A percentile compares a stretch with the other conserved stretches of the same genome.
Conservation (phyloP, 2,888 invertebrate genomes). For the Apodemia zela region DNA sequence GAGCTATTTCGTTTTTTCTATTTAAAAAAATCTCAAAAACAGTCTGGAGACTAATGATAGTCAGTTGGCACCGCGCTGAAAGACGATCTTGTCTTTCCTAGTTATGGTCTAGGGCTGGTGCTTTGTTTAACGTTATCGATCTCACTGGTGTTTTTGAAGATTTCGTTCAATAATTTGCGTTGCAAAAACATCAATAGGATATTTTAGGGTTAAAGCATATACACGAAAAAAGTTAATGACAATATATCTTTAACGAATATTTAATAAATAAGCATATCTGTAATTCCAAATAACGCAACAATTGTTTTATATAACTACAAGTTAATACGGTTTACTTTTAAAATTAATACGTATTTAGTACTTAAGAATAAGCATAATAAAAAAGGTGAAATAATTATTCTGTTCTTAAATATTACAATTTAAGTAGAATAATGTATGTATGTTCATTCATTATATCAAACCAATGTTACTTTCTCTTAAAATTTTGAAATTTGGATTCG, state of each 20-base stretch:
- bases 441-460: no score
- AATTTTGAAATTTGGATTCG: no score
- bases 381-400: background rate
- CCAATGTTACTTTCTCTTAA: no score
- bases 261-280: conserved; percentile 27
- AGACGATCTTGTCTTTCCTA: background rate
- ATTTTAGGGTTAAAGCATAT: conserved; percentile 15
- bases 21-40: no score
- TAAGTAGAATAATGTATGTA: no score
- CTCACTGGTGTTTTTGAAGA: background rate
- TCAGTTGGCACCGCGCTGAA: no score
- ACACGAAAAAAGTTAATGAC: conserved; percentile 23
- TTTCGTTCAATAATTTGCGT: background rate
- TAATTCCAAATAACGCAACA: conserved; percentile 49
- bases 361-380: conserved; percentile 16
- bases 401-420: background rate
- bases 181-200: background rate
- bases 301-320: conserved; percentile 31
- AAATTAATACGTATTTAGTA: conserved; percentile 15
- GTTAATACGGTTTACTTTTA: conserved; percentile 7
- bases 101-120: background rate
- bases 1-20: no score
- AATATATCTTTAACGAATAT: conserved; percentile 30
- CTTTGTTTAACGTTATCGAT: background rate
- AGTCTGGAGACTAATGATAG: no score